Evolutionary conservation across 2,113 vertebrate species (phyloP).

Genomic region (Podocnemis expansa): DNA sequence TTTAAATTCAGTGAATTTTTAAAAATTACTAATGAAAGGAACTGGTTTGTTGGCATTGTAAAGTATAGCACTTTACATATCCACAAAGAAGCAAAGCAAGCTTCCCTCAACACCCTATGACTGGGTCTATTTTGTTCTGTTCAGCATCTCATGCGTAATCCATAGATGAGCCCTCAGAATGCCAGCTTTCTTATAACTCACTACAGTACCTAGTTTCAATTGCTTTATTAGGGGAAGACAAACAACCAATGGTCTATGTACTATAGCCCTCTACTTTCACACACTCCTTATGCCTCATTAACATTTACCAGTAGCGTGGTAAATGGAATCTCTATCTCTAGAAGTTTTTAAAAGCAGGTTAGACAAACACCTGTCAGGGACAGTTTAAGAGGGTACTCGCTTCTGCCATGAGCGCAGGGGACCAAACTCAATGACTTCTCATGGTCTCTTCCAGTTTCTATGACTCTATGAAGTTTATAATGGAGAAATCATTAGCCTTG

Average conservation of each 20-base stretch:
- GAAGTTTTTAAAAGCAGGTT: too few species aligned
- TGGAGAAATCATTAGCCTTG: neutral
- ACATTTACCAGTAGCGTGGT: neutral
- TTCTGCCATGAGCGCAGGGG: too few species aligned
- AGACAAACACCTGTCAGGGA: too few species aligned
- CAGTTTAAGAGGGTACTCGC: too few species aligned
- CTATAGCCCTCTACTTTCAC: neutral
- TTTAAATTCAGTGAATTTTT: neutral
- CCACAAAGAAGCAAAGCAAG: neutral
- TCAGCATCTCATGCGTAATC: neutral
- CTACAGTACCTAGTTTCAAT: neutral
- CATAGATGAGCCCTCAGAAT: neutral
- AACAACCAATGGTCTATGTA: neutral
- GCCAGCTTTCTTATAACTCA: neutral
- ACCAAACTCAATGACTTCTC: too few species aligned
- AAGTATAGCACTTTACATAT: neutral
- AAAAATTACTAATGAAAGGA: neutral
- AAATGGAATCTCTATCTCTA: too few species aligned
- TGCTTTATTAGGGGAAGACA: neutral
- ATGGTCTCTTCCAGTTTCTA: too few species aligned
- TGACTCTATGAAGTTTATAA: too few species aligned
- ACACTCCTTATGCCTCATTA: rapidly evolving
- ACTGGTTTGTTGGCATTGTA: neutral
- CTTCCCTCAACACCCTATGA: neutral
- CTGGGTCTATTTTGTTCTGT: neutral